These are phyloP conservation scores for Plecotus auritus DNA, from an alignment of 2,113 vertebrate species.

Conservation along the genomic window DNA sequence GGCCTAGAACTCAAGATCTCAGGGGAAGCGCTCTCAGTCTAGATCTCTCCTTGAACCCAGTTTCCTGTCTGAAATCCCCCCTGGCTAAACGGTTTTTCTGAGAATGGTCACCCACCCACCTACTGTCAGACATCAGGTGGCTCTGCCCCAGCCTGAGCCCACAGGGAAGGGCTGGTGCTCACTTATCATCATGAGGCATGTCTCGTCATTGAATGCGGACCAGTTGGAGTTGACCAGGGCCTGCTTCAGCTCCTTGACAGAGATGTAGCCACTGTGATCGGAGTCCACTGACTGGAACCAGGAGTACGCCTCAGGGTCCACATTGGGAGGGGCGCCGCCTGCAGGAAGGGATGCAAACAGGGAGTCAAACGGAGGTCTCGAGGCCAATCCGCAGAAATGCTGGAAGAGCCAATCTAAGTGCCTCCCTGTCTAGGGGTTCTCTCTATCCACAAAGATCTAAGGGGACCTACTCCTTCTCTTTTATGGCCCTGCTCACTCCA, in stretches of 20 bases:
- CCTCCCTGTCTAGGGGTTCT: not conserved
- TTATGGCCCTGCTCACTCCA: not conserved
- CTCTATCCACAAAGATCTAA: not conserved
- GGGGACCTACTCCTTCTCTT: not conserved
- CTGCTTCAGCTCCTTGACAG: constrained; percentile 91
- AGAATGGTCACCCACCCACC: not conserved
- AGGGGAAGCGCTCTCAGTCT: not conserved
- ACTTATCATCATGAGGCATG: constrained; percentile 97
- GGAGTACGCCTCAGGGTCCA: constrained; percentile 91
- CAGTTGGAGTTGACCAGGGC: constrained; percentile 96
- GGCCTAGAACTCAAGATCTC: not conserved
- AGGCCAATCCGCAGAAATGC: not conserved
- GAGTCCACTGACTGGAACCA: constrained; percentile 94
- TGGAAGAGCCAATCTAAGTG: not conserved
- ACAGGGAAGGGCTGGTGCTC: constrained; percentile 71
- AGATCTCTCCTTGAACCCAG: not conserved
- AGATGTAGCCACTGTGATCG: constrained; percentile 92
- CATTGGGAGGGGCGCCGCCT: constrained; percentile 86
- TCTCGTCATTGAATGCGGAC: constrained; percentile 94
- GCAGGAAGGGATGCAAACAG: not conserved
- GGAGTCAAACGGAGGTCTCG: not conserved
- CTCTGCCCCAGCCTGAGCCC: not conserved
- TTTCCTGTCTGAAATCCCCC: not conserved
- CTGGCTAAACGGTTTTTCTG: not conserved
- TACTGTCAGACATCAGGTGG: not conserved